Percentiles rank a stretch among this genome's conserved stretches.
phyloP scores from a whole-genome alignment of 2,113 vertebrate genomes.

The Crotalus horridus region DNA sequence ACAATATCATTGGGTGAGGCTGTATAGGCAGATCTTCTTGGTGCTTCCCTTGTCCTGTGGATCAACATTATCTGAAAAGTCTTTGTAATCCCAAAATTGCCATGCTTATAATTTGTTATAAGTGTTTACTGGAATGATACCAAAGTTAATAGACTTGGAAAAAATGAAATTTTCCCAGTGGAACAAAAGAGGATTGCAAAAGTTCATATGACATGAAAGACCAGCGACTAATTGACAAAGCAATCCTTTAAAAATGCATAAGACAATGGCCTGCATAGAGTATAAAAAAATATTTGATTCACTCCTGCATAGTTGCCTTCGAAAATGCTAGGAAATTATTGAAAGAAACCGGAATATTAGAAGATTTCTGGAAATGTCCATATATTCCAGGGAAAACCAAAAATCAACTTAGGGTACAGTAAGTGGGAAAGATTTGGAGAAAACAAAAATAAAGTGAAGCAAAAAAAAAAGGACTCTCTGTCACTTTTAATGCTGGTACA shows the following conservation, averaged over 20 bases:
- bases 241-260: neutral
- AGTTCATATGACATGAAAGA: neutral
- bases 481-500: neutral
- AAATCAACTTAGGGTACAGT: neutral
- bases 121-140: neutral
- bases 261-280: neutral
- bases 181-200: neutral
- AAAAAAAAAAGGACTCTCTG: neutral
- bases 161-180: neutral
- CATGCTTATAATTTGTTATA: neutral
- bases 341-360: neutral
- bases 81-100: neutral
- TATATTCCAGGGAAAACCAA: neutral
- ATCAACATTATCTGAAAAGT: neutral
- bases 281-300: neutral
- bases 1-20: neutral
- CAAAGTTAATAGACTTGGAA: neutral
- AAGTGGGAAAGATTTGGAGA: neutral
- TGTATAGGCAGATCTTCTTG: neutral
- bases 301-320: neutral
- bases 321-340: neutral
- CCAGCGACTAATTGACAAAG: neutral
- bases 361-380: neutral
- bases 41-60: neutral
- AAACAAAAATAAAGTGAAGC: neutral